phyloP scores from a whole-genome alignment of 2,888 invertebrate genomes.

The Chloroclysta siterata region DNA sequence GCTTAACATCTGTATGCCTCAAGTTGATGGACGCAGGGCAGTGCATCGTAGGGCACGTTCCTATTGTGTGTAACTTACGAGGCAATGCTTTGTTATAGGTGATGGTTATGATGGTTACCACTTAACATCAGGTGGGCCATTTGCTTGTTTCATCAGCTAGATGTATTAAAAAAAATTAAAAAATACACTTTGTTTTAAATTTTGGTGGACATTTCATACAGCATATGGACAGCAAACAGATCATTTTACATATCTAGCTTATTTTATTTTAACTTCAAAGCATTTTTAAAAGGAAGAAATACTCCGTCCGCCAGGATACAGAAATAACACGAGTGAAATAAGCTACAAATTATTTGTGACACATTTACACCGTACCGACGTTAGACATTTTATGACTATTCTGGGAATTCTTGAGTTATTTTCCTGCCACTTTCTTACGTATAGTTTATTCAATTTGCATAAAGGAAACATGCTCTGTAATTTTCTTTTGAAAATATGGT shows the following conservation, averaged over 20 bases:
- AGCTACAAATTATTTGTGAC: conserved; percentile 7
- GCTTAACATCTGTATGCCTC: no score
- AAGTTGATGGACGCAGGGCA: no score
- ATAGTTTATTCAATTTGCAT: conserved; percentile 17
- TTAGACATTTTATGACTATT: conserved; percentile 7
- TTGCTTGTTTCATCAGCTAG: no score
- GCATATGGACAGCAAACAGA: not conserved
- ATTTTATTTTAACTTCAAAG: conserved; percentile 4
- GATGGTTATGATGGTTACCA: no score
- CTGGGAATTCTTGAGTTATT: conserved; percentile 9
- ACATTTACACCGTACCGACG: not conserved
- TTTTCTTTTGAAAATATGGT: conserved; percentile 20
- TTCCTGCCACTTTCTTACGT: conserved; percentile 17
- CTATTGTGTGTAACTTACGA: no score
- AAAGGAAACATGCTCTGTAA: conserved; percentile 14
- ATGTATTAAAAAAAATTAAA: no score
- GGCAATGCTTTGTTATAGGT: no score
- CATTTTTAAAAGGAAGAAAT: not conserved
- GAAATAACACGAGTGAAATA: not conserved
- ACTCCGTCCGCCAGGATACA: not conserved
- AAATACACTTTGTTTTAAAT: no score
- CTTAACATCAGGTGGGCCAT: no score
- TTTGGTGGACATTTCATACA: no score
- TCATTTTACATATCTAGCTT: not conserved
- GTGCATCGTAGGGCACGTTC: no score